phyloP scores from a whole-genome alignment of 2,113 vertebrate genomes.

The Melanerpes formicivorus region DNA sequence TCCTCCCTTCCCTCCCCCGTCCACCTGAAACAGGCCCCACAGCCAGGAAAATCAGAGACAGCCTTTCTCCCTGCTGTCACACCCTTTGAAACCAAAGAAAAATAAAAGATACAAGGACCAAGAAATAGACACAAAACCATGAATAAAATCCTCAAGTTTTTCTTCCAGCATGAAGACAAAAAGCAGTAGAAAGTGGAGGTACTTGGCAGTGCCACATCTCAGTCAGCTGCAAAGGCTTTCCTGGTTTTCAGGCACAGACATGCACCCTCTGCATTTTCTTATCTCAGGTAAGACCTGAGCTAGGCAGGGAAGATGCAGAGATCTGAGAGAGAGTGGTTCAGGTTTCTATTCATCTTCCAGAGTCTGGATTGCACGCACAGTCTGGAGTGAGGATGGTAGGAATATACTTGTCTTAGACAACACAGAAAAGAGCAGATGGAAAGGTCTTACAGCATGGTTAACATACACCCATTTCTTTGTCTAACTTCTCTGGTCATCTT shows the following conservation, averaged over 20 bases:
- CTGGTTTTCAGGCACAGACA: not conserved
- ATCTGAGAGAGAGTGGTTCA: not conserved
- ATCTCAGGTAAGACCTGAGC: not conserved
- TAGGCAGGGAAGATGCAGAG: not conserved
- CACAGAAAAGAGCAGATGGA: not conserved
- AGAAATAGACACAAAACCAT: not conserved
- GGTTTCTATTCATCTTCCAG: not conserved
- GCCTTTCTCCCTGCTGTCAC: not conserved
- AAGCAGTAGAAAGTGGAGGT: not conserved
- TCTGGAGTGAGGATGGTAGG: not conserved
- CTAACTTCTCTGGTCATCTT: not conserved
- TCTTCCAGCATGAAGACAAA: not conserved
- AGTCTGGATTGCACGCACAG: not conserved
- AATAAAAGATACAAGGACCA: not conserved
- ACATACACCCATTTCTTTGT: not conserved
- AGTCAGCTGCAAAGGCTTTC: not conserved
- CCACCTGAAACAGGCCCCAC: not conserved
- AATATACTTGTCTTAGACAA: not conserved
- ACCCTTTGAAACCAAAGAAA: not conserved
- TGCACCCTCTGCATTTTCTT: not conserved
- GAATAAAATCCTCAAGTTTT: not conserved
- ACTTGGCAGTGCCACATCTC: not conserved
- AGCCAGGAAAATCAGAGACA: not conserved
- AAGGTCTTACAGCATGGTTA: not conserved
- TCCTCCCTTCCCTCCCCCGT: not conserved